phyloP scores from a whole-genome alignment of 2,113 vertebrate species.

The Python bivittatus region DNA sequence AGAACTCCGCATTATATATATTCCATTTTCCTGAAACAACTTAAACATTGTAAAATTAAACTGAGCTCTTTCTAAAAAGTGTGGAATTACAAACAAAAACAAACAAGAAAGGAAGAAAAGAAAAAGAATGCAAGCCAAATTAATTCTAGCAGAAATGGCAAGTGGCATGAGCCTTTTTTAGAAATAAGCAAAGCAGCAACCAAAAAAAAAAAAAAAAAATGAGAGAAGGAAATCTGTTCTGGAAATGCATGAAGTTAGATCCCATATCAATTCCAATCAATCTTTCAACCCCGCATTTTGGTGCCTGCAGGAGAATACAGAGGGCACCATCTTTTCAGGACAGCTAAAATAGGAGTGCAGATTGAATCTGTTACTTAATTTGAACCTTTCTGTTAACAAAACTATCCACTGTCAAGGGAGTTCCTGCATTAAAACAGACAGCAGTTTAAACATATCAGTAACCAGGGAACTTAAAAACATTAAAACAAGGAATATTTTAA shows the following conservation, averaged over 20 bases:
- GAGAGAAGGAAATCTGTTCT: conserved; percentile 3
- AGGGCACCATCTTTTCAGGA: conserved; percentile 11
- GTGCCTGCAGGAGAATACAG: conserved; percentile 33
- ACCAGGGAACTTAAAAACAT: conserved; percentile 53
- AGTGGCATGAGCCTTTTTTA: neutral
- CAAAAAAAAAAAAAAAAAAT: neutral
- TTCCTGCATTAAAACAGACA: conserved; percentile 64
- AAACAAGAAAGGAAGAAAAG: no score
- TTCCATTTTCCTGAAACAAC: neutral
- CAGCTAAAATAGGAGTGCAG: conserved; percentile 32
- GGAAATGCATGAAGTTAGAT: conserved; percentile 36
- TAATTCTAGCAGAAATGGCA: neutral
- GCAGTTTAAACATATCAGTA: conserved; percentile 69
- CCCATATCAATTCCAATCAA: conserved; percentile 21
- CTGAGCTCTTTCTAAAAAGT: neutral
- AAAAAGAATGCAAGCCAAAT: neutral
- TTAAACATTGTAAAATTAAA: neutral
- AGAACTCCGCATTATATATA: neutral
- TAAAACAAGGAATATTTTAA: conserved; percentile 59
- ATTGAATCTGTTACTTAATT: conserved; percentile 49
- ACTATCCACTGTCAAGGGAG: conserved; percentile 54
- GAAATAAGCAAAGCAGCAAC: neutral
- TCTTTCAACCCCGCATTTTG: neutral
- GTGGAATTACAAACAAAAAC: neutral
- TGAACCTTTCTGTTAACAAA: conserved; percentile 44